Evolutionary conservation across 2,113 vertebrate genomes (phyloP).

Genomic region (Passer montanus): DNA sequence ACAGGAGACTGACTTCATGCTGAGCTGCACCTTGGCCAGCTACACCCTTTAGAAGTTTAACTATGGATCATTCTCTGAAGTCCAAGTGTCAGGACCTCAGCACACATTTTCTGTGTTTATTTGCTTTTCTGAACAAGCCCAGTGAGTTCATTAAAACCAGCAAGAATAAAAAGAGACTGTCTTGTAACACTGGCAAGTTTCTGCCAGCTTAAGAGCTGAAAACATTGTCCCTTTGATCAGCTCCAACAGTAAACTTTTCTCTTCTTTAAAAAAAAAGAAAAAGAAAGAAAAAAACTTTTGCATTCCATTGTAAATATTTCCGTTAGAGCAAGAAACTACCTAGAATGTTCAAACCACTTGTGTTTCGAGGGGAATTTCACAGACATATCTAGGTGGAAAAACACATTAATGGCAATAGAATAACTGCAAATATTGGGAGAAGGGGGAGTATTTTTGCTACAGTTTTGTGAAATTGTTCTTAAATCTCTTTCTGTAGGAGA

Average conservation of each 20-base stretch:
- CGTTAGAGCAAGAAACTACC: neutral
- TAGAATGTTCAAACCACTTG: slow-evolving; percentile 3
- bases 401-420: neutral
- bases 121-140: neutral
- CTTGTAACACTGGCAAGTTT: neutral
- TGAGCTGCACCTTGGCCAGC: neutral
- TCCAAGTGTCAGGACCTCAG: neutral
- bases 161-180: neutral
- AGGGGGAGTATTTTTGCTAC: neutral
- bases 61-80: neutral
- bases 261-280: too few relatives aligned
- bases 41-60: neutral
- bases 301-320: neutral
- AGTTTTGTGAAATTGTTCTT: neutral
- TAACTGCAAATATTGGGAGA: neutral
- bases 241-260: neutral
- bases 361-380: neutral
- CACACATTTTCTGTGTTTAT: neutral
- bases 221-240: neutral
- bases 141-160: neutral
- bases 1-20: neutral
- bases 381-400: neutral
- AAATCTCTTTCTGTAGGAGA: neutral
- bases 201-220: neutral
- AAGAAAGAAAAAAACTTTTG: neutral